Conservation (phyloP, 2,113 vertebrate genomes). For the Myodes glareolus region DNA sequence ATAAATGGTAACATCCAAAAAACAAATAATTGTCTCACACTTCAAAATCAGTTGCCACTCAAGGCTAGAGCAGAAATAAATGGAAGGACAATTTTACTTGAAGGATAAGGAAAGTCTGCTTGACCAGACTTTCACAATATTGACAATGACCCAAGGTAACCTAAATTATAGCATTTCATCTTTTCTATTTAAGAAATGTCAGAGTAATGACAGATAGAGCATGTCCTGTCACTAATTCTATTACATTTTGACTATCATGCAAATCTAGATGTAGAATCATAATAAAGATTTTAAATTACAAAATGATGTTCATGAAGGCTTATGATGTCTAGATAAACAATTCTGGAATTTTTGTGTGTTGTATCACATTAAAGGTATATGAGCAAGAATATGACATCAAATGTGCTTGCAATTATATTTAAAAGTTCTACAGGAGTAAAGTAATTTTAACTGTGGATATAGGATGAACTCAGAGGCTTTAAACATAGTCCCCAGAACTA, state of each 20-base stretch:
- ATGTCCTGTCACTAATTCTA: conserved; percentile 53
- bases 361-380: conserved; percentile 44
- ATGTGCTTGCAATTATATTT: conserved; percentile 37
- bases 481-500: background rate
- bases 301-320: conserved; percentile 41
- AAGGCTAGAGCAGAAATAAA: conserved; percentile 85
- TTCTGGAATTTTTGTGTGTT: conserved; percentile 44
- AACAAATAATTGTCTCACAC: conserved; percentile 84
- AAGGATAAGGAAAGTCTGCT: conserved; percentile 77
- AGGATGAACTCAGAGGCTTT: background rate
- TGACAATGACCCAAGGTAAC: conserved; percentile 69
- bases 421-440: background rate
- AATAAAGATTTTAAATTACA: conserved; percentile 49
- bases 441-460: background rate
- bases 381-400: background rate
- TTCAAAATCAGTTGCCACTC: conserved; percentile 87
- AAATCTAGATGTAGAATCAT: conserved; percentile 41
- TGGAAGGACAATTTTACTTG: conserved; percentile 86
- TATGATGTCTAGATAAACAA: conserved; percentile 49
- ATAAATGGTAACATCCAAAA: conserved; percentile 87
- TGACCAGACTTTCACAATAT: conserved; percentile 71
- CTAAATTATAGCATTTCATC: conserved; percentile 67
- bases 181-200: conserved; percentile 65
- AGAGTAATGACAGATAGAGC: conserved; percentile 55
- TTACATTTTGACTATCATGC: conserved; percentile 53